phyloP scores from a whole-genome alignment of 2,113 vertebrate species.

The Neotoma lepida region DNA sequence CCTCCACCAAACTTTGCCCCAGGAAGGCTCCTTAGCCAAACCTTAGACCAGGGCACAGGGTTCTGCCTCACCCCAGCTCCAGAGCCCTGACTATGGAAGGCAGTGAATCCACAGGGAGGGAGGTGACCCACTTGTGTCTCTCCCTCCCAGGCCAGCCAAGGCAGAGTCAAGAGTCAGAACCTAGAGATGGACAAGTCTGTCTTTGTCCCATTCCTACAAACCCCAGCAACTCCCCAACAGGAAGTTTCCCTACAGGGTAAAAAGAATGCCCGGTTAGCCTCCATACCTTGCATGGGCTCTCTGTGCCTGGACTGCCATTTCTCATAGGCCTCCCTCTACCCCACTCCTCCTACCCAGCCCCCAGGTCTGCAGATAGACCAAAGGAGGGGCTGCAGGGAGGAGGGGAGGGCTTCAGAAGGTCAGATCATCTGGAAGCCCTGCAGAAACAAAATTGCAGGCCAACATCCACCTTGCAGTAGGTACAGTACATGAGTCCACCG shows the following conservation, averaged over 20 bases:
- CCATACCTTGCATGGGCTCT: constrained; percentile 13
- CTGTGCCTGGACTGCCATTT: not conserved
- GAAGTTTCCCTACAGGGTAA: not conserved
- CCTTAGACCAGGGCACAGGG: not conserved
- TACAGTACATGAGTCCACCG: not conserved
- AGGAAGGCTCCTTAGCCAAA: not conserved
- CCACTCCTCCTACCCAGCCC: not conserved
- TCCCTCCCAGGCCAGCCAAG: not conserved
- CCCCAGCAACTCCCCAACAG: not conserved
- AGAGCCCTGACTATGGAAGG: not conserved
- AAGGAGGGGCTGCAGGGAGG: not conserved
- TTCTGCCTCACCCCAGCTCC: not conserved
- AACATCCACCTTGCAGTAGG: not conserved
- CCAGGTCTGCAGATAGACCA: not conserved
- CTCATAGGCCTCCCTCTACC: constrained; percentile 28
- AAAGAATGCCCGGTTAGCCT: not conserved
- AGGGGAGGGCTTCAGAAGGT: not conserved
- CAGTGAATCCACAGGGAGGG: not conserved
- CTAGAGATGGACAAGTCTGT: not conserved
- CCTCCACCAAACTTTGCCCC: constrained; percentile 1
- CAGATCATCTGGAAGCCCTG: not conserved
- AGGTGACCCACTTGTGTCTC: constrained; percentile 8
- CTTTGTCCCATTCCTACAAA: not conserved
- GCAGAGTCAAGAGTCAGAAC: not conserved
- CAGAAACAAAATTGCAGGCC: not conserved